phyloP scores from a whole-genome alignment of 2,888 invertebrate genomes.

The Dendrolimus houi region DNA sequence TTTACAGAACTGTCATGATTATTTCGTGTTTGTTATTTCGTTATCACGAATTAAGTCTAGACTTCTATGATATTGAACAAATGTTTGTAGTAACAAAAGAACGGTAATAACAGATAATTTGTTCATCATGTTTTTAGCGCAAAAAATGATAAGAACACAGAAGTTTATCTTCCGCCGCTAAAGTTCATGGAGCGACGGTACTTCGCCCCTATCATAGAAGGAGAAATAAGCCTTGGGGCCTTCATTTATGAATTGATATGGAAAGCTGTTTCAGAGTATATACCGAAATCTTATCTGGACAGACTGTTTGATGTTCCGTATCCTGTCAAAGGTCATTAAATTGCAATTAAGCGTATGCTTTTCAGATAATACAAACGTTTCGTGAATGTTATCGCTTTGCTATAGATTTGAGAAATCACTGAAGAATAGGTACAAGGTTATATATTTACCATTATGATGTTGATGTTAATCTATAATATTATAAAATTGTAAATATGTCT shows the following conservation, averaged over 20 bases:
- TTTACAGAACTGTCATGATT: no score
- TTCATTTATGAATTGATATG: constrained; percentile 40
- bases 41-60: no score
- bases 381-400: no score
- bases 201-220: constrained; percentile 40
- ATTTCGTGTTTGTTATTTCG: no score
- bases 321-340: constrained; percentile 38
- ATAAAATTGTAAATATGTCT: no score
- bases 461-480: no score
- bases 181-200: constrained; percentile 45
- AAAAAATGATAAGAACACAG: constrained; percentile 37
- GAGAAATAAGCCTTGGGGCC: constrained; percentile 18
- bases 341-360: neutral
- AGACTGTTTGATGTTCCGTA: constrained; percentile 41
- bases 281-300: constrained; percentile 46
- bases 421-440: no score
- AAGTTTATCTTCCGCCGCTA: constrained; percentile 43
- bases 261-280: constrained; percentile 29
- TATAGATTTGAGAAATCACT: no score
- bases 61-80: no score
- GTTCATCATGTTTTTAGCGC: constrained; percentile 26
- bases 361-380: neutral
- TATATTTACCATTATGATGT: no score
- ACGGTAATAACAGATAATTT: no score
- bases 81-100: no score